Base-by-base conservation (phyloP, 1,140 invertebrate species). In the Caenorhabditis tropicalis region DNA sequence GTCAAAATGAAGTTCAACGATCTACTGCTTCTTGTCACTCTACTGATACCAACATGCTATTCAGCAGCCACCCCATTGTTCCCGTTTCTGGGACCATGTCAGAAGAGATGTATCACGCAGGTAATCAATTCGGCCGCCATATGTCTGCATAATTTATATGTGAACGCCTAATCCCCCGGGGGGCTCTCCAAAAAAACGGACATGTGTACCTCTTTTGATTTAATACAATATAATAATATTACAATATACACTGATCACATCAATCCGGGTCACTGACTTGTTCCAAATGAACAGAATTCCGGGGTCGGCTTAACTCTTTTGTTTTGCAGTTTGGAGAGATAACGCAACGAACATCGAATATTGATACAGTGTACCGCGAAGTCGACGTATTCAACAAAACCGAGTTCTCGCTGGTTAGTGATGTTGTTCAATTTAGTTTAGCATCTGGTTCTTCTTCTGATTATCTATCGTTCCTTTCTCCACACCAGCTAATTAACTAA, bases 101-200 rank as follows among this genome's bases (percentile, higher is more conserved):
- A 74, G 16, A 74, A 74, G 36, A 29, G 65, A 43, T 74, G 65
- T 74, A 74, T 74, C 36, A 43, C 65, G 1, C 65, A 74, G 65
- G 65, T 74, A 74, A 33, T 2, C 19, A 4, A n/a, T 33, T 19
- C 33, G 3, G 58, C 19, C n/a, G 65, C 65, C 65, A 74, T 36
- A 74, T 74, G 36, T 74, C n/a, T 15, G 65, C 65, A 74, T 74
- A 74, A 74, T 74, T 74, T 74, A 74, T 74, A 74, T 74, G 65
- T 43, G 65, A 74, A 74, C 36, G n/a, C 29, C 65, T 74, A 12
- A 24, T 65, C 33, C 4, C 0, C 6, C n/a, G 24, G 36, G 65
- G 24, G 36, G 65, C 36, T 39, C 65, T 74, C 24, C n/a, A 74
- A 74, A 74, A 74, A 74, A 24, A 16, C n/a, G 36, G 43, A 46